phyloP scores from a whole-genome alignment of 1,140 invertebrate species.

The Muscidifurax raptorellus region DNA sequence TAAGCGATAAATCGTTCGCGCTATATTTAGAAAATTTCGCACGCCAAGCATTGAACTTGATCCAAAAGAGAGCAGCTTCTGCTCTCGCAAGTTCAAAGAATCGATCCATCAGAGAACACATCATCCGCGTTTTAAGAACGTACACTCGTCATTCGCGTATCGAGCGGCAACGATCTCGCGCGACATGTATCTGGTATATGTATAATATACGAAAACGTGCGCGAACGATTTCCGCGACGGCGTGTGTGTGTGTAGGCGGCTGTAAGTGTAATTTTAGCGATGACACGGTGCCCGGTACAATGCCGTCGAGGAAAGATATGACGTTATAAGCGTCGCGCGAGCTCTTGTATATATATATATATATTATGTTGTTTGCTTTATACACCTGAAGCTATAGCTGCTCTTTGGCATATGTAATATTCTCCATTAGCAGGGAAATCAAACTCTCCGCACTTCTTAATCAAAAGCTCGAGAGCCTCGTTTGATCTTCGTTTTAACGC shows the following conservation, averaged over 20 bases:
- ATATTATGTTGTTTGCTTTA: constrained; percentile 27
- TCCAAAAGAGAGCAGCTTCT: neutral
- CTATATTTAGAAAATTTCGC: neutral
- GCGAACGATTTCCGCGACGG: neutral
- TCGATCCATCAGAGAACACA: neutral
- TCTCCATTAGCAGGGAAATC: neutral
- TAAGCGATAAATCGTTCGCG: neutral
- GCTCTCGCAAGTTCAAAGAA: neutral
- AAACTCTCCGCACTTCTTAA: no score
- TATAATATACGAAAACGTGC: neutral
- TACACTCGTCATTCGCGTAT: neutral
- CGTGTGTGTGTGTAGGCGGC: neutral
- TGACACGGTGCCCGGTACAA: constrained; percentile 56
- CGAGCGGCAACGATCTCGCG: neutral
- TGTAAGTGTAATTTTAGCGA: constrained; percentile 64
- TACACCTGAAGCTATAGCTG: neutral
- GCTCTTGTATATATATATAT: no score
- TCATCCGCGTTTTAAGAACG: neutral
- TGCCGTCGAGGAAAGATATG: neutral
- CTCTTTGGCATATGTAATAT: no score
- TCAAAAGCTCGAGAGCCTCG: no score
- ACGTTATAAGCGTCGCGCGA: neutral
- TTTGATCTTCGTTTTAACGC: no score
- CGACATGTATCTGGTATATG: neutral
- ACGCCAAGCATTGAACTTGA: neutral